Base-by-base conservation (phyloP, 2,113 vertebrate species). In the Nannospalax galili region DNA sequence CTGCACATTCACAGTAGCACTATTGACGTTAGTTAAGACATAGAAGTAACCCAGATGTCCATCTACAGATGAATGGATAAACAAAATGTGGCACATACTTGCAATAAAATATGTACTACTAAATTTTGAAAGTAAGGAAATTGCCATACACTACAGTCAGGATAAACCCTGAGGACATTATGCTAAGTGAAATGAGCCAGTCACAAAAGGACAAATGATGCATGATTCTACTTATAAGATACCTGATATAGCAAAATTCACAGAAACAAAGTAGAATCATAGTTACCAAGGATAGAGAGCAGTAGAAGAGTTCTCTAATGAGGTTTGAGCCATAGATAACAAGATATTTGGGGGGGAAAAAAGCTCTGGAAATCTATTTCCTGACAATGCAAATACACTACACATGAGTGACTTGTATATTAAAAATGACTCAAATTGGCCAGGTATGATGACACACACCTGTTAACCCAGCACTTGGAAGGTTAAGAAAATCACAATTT, bases 241-340 rank as follows among this genome's bases (percentile, higher is more conserved):
- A 92, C 28, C 69, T 79, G 92, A 89, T 81, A 6, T 24, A 84
- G 19, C 60, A 40, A 90, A 89, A 90, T 70, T 92, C 73, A 88
- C 1, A 91, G 80, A 92, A 96, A 97, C 56, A 84, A 67, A 45
- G 58, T 40, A 94, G 60, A 96, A 91, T 56, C 14, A 8, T 82
- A 12, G 62, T 88, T 91, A 93, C 73, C 64, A 84, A 35, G 10
- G 32, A 30, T 20, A 62, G 11, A 19, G 35, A 12, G 35, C 16
- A 82, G 28, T 37, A 7, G 22, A 56, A 10, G n/a, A 73, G 22
- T 14, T 67, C 11, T 77, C 81, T 85, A 77, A 77, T 60, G 11
- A 0, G 74, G 72, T 92, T 20, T 69, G 45, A 81, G 30, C 90
- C 89, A 90, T 16, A 37, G 30, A 90, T 69, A 64, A 70, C 12